These are phyloP conservation scores for Oxystoma pomonae DNA, from an alignment of 2,888 invertebrate genomes.

Conservation along the genomic window DNA sequence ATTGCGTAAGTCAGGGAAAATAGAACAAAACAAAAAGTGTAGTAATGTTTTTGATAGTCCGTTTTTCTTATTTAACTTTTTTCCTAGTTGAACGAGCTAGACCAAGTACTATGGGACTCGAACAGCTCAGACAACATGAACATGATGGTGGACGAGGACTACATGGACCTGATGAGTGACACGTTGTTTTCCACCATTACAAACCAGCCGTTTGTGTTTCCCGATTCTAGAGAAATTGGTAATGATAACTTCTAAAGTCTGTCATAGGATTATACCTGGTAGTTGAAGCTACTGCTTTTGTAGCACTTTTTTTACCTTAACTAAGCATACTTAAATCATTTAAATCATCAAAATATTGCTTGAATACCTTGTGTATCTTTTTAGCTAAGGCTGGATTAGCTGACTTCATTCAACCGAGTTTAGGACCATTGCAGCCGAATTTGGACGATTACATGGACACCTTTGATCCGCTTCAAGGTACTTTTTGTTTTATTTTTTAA, in stretches of 20 bases:
- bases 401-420: slow-evolving; percentile 97
- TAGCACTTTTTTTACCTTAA: neutral
- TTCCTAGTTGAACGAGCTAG: slow-evolving; percentile 64
- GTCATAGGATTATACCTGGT: too few relatives aligned
- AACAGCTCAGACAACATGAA: slow-evolving; percentile 63
- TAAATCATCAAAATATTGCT: too few relatives aligned
- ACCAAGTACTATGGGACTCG: slow-evolving; percentile 68
- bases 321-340: too few relatives aligned
- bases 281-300: neutral
- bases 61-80: too few relatives aligned
- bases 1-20: too few relatives aligned
- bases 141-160: slow-evolving; percentile 82
- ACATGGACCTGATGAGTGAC: slow-evolving; percentile 84
- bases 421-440: slow-evolving; percentile 95
- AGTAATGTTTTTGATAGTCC: too few relatives aligned
- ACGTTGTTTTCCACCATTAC: slow-evolving; percentile 85
- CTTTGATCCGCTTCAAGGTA: slow-evolving; percentile 57
- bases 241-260: too few relatives aligned
- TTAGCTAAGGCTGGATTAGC: slow-evolving; percentile 82
- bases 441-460: slow-evolving; percentile 94
- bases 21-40: too few relatives aligned
- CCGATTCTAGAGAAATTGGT: slow-evolving; percentile 96
- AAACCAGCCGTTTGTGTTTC: slow-evolving; percentile 91
- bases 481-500: too few relatives aligned
- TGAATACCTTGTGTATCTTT: too few relatives aligned